Base-by-base conservation (phyloP, 2,888 invertebrate genomes). In the Parthenolecanium corni region DNA sequence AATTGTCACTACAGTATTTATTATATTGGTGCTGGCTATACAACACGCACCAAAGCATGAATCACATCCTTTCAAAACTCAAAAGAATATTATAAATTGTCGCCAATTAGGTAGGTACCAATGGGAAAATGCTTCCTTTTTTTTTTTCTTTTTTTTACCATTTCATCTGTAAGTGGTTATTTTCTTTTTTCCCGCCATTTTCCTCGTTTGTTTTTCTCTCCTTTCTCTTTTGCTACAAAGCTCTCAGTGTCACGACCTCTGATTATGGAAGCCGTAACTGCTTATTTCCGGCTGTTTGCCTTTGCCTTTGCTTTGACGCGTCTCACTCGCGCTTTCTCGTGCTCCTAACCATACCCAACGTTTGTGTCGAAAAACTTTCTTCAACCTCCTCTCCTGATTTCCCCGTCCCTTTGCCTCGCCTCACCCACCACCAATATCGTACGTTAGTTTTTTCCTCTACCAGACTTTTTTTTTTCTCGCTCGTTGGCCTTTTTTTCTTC, bases 271-370 rank as follows among this genome's bases (percentile, higher is more conserved):
- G 24, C 46, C 18, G 44, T 46, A 57, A 57, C 57, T 44, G 57
- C 46, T 57, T 57, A 57, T 57, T 57, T 57, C 57, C 57, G 57
- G 57, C 57, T 57, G 57, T 44, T 57, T 57, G 57, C 42, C 44
- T 44, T 57, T 57, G 57, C 42, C 44, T 56, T 56, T 44, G 3
- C 57, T 57, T 16, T 23, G 9, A 16, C 31, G 40, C 40, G n/a
- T 21, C 2, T 20, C 53, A 20, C 20, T 38, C 40, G 18, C 52
- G 36, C 52, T 20, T 52, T 31, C 12, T 23, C n/a, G 6, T 49
- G 14, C 42, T 42, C 54, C 54, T 54, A 54, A 54, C 54, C 57
- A 44, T 57, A 24, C 46, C 42, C 57, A 44, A 46, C 46, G 24
- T 57, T 57, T 44, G 20, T 14, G 21, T 49, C 20, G 49, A 21